Evolutionary conservation across 2,113 vertebrate genomes (phyloP).

Genomic region (Glaucidium brasilianum): DNA sequence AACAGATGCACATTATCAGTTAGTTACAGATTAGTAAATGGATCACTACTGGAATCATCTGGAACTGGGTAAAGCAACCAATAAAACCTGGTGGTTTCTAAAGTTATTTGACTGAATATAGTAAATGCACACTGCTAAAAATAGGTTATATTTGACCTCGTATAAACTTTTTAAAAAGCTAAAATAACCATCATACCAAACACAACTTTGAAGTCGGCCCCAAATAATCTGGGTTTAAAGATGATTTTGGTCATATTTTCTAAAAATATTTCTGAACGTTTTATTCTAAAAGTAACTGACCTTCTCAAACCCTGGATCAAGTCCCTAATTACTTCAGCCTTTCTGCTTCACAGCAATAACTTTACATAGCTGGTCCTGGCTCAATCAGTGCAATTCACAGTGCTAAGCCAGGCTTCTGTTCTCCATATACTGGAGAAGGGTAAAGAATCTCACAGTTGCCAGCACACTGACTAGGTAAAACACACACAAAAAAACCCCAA

Average conservation of each 20-base stretch:
- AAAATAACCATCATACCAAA: neutral
- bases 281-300: conserved; percentile 34
- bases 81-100: neutral
- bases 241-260: neutral
- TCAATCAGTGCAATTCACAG: neutral
- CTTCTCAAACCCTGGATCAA: conserved; percentile 3
- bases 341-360: conserved; percentile 7
- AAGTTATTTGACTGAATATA: neutral
- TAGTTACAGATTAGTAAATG: neutral
- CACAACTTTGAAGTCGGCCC: neutral
- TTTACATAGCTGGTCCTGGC: neutral
- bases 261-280: conserved; percentile 6
- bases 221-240: neutral
- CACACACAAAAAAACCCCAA: neutral
- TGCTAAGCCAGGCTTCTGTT: neutral
- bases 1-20: neutral
- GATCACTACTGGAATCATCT: neutral
- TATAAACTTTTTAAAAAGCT: neutral
- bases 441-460: neutral
- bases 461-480: neutral
- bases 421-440: neutral
- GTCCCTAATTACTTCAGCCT: conserved; percentile 38
- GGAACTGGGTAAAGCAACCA: neutral
- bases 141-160: neutral
- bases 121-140: neutral